A percentile compares a stretch with the other conserved stretches of the same genome.
Evolutionary conservation across 1,140 invertebrate genomes (phyloP).

Genomic region (Mizuhopecten yessoensis): DNA sequence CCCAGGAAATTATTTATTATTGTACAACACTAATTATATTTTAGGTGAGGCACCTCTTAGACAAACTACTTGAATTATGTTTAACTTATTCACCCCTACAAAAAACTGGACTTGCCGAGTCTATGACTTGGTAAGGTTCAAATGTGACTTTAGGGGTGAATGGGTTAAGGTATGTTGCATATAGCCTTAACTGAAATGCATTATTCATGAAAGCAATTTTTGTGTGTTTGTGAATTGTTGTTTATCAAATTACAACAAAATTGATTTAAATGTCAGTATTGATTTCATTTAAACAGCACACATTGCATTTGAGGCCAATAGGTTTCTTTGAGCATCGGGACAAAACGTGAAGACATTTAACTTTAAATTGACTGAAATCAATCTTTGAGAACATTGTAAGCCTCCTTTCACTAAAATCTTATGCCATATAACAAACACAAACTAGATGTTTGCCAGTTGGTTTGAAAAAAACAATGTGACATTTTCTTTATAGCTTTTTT

Average conservation of each 20-base stretch:
- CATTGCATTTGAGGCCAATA: not conserved
- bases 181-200: not conserved
- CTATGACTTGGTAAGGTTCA: too few relatives aligned
- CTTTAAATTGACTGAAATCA: not conserved
- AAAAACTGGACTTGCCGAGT: too few relatives aligned
- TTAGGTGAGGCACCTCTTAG: not conserved
- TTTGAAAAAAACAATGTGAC: not conserved
- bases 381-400: not conserved
- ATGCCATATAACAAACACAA: not conserved
- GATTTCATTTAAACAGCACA: constrained; percentile 1
- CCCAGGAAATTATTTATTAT: too few relatives aligned
- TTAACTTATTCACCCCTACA: too few relatives aligned
- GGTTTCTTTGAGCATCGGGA: too few relatives aligned
- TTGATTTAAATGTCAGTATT: not conserved
- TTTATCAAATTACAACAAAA: not conserved
- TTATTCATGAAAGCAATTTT: too few relatives aligned
- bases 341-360: not conserved
- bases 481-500: not conserved
- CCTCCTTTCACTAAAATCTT: not conserved
- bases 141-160: too few relatives aligned
- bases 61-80: not conserved
- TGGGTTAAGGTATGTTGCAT: not conserved
- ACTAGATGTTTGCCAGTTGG: not conserved
- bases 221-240: not conserved
- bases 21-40: too few relatives aligned